A percentile compares a stretch with the other conserved stretches of the same genome.
These are phyloP conservation scores for Epinephelus moara DNA, from an alignment of 2,113 vertebrate genomes.

Conservation along the genomic window DNA sequence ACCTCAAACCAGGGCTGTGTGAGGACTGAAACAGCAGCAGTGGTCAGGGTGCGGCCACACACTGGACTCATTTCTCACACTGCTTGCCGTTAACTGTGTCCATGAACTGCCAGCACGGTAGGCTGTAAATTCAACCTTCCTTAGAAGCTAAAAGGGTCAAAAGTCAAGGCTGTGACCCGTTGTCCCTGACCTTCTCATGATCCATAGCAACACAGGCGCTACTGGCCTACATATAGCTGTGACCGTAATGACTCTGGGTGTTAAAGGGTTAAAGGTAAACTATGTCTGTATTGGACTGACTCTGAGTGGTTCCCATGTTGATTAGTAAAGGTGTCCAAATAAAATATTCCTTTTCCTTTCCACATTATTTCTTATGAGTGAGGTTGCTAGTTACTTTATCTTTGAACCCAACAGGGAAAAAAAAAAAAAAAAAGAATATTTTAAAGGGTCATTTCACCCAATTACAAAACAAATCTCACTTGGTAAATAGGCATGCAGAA, in stretches of 20 bases:
- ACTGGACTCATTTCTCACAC: conserved; percentile 56
- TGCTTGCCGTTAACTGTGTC: conserved; percentile 37
- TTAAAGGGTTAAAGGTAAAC: conserved; percentile 23
- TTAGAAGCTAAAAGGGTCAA: conserved; percentile 37
- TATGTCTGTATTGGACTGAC: conserved; percentile 14
- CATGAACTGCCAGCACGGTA: conserved; percentile 12
- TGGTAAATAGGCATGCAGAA: not conserved
- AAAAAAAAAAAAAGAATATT: not conserved
- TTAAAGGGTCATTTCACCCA: not conserved
- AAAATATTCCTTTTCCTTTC: not conserved
- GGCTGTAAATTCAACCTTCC: conserved; percentile 41
- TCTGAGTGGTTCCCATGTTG: not conserved
- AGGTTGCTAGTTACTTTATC: not conserved
- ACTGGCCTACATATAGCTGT: conserved; percentile 24
- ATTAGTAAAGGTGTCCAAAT: not conserved
- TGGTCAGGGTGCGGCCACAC: conserved; percentile 64
- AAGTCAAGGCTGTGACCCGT: conserved; percentile 26
- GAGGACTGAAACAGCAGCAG: conserved; percentile 62
- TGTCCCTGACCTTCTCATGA: conserved; percentile 10
- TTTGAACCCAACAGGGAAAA: not conserved
- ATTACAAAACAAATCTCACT: not conserved
- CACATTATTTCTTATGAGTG: not conserved
- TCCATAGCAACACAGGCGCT: not conserved
- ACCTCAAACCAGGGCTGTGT: conserved; percentile 54
- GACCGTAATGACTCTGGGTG: conserved; percentile 11